Conservation (phyloP, 2,888 invertebrate genomes). For the Caenorhabditis sp. region DNA sequence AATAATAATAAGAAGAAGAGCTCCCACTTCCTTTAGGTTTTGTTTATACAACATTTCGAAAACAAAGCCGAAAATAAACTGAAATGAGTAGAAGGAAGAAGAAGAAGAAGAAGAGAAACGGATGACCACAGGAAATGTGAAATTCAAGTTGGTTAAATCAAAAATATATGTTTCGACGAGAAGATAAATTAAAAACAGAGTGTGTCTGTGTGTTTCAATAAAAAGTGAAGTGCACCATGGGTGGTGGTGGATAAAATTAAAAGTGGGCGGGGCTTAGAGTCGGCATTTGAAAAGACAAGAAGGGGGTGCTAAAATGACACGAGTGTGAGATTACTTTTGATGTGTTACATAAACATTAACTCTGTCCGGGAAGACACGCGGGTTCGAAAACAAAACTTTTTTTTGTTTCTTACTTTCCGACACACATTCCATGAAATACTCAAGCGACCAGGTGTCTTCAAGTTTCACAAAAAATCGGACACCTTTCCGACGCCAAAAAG, state of each 20-base stretch:
- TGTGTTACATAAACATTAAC: background rate
- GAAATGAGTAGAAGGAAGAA: background rate
- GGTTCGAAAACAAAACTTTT: no score
- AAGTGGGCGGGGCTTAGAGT: background rate
- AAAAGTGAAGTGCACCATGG: background rate
- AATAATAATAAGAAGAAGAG: background rate
- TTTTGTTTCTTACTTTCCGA: no score
- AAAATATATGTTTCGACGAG: no score
- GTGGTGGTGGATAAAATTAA: background rate
- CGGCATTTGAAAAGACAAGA: background rate
- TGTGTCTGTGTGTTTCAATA: background rate
- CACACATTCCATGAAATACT: no score
- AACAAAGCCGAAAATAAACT: background rate
- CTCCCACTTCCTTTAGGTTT: background rate
- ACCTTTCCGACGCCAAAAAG: background rate
- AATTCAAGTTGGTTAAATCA: no score
- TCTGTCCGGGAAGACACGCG: no score
- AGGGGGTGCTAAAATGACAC: slow-evolving; percentile 1
- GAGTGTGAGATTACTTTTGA: background rate
- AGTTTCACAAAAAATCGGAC: no score
- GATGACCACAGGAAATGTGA: background rate
- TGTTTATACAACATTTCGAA: background rate
- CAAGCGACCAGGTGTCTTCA: no score
- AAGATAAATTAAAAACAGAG: background rate
- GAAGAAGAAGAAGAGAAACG: background rate